Base-by-base conservation (phyloP, 1,140 invertebrate species). In the Cardiocondyla obscurior region DNA sequence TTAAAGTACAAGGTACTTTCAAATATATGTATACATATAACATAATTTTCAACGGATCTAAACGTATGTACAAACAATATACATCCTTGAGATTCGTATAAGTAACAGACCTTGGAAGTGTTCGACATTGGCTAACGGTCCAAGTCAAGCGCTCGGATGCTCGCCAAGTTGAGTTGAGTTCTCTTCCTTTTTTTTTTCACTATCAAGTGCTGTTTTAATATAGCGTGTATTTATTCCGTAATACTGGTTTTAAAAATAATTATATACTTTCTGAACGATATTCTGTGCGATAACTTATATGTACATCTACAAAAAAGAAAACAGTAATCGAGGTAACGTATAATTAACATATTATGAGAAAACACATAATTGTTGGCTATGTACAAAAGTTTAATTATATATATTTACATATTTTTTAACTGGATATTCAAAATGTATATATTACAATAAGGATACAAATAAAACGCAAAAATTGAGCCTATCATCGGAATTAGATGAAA, bases 121-220 rank as follows among this genome's bases (percentile, higher is more conserved):
- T 60, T 33, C 90, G 91, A 91, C 92, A 93, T 93, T 93, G 92
- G 86, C 91, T 91, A 84, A 91, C 81, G 86, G 88, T 87, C 81
- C 88, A 88, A 92, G 90, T 88, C 88, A 89, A 81, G 90, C 87
- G 82, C n/a, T 67, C 55, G 65, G 74, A 14, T 44, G 53, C 28
- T 79, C 88, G 92, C 92, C 92, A 93, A 93, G 70, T 89, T 36
- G 39, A 36, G n/a, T n/a, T n/a, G n/a, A n/a, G n/a, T n/a, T n/a
- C n/a, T n/a, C n/a, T n/a, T n/a, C n/a, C 58, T 1, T 6, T 19
- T 58, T 10, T 39, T 7, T 84, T 25, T 36, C 60, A 55, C 22
- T 25, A 8, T 72, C 53, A 74, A 57, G 33, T 51, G 55, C 7
- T 36, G 76, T 85, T 77, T 85, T 64, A 87, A 87, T 87, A 77